Percentiles rank a stretch among this genome's conserved stretches.
Evolutionary conservation across 2,113 vertebrate genomes (phyloP).

Genomic region (Archilochus colubris): DNA sequence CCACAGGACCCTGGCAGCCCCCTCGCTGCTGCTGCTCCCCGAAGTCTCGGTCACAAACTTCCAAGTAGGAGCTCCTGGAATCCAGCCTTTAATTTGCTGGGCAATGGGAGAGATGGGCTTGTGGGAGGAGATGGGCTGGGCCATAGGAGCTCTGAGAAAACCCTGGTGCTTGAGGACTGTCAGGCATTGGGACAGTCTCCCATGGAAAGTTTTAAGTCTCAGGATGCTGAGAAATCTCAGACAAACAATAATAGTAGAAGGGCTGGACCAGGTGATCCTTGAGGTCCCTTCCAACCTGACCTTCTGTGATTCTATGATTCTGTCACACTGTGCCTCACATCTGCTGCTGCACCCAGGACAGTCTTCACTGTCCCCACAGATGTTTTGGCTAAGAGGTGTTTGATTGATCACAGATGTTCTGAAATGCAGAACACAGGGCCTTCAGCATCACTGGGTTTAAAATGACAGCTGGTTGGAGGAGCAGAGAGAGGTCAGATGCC

Average conservation of each 20-base stretch:
- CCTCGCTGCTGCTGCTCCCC: accelerated
- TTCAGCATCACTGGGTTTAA: neutral
- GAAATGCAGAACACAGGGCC: neutral
- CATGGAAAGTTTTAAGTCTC: no score
- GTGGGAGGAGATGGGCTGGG: neutral
- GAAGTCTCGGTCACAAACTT: accelerated
- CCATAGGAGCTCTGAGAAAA: neutral
- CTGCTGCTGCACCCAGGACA: neutral
- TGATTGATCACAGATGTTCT: neutral
- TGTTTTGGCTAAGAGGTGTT: neutral
- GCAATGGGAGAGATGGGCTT: neutral
- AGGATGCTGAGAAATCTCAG: no score
- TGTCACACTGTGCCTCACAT: neutral
- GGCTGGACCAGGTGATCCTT: no score
- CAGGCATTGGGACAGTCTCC: no score
- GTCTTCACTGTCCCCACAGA: neutral
- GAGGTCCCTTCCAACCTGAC: no score
- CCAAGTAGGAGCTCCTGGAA: neutral
- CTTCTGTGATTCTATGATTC: no score
- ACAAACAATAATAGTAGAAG: no score
- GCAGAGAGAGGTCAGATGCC: accelerated
- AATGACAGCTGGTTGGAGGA: neutral
- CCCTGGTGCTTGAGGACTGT: neutral
- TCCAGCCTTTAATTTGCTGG: neutral
- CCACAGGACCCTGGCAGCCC: accelerated